phyloP scores from a whole-genome alignment of 2,797 vertebrate species.

The Chanos chanos region DNA sequence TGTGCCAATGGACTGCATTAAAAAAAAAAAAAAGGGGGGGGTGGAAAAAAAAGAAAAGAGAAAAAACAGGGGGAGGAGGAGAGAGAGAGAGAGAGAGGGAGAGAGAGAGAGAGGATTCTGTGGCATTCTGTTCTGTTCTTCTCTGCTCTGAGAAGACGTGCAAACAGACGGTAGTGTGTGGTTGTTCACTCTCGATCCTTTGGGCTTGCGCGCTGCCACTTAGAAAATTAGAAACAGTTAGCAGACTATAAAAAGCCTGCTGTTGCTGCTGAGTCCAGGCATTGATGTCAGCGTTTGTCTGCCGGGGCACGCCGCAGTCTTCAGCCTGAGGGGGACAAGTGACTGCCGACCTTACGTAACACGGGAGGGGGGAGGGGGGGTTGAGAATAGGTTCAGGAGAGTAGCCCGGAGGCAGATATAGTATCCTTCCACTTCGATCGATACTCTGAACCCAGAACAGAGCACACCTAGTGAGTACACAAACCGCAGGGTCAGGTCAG shows the following conservation, averaged over 20 bases:
- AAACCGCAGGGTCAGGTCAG: not conserved
- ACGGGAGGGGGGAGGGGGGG: not conserved
- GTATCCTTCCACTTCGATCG: not conserved
- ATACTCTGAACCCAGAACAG: not conserved
- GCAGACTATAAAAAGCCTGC: constrained; percentile 34
- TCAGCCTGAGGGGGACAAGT: not conserved
- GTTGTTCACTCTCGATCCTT: constrained; percentile 28
- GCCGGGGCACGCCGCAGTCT: too few species aligned
- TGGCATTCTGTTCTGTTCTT: constrained; percentile 3
- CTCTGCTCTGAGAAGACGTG: constrained; percentile 15
- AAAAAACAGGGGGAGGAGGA: not conserved
- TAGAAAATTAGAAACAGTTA: constrained; percentile 29
- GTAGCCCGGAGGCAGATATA: not conserved
- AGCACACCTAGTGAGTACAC: not conserved
- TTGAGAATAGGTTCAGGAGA: constrained; percentile 5
- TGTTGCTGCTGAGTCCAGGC: not conserved
- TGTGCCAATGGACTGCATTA: too few species aligned
- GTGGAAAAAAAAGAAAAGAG: not conserved
- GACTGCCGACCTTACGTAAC: constrained; percentile 2
- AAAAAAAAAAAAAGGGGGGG: not conserved
- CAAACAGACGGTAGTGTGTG: constrained; percentile 30
- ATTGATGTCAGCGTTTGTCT: constrained; percentile 7
- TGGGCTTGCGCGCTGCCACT: constrained; percentile 18
- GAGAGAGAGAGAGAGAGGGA: not conserved
- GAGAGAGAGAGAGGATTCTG: constrained; percentile 2